Conservation (phyloP, 1,140 invertebrate species). For the Ooceraea biroi region DNA sequence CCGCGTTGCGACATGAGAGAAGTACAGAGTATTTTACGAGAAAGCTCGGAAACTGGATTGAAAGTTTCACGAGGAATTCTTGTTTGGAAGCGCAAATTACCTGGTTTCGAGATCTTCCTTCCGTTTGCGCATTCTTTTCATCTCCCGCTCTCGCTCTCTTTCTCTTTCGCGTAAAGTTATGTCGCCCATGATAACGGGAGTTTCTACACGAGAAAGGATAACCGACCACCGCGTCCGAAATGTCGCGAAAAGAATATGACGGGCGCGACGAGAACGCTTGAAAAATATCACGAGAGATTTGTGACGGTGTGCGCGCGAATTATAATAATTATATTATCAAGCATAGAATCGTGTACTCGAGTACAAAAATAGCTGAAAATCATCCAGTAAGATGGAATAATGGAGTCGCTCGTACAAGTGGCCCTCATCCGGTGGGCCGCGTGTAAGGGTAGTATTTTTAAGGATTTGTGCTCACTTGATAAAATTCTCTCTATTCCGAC, state of each 20-base stretch:
- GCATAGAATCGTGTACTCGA: not conserved
- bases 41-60: constrained; percentile 61
- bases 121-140: constrained; percentile 49
- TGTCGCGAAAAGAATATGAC: constrained; percentile 15
- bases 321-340: not conserved
- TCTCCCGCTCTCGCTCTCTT: not conserved
- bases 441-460: constrained; percentile 55
- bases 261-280: not conserved
- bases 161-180: constrained; percentile 29
- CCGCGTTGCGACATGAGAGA: constrained; percentile 47
- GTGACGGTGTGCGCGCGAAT: not conserved
- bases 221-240: constrained; percentile 18
- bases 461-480: constrained; percentile 52
- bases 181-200: constrained; percentile 48
- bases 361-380: not conserved
- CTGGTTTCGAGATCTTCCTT: constrained; percentile 61
- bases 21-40: constrained; percentile 54
- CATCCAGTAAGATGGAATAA: constrained; percentile 17
- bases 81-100: constrained; percentile 61
- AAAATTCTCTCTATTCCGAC: constrained; percentile 60
- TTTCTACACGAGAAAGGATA: constrained; percentile 50
- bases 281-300: constrained; percentile 17
- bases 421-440: not conserved
- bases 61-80: constrained; percentile 60
- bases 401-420: constrained; percentile 5